Evolutionary conservation across 2,888 invertebrate genomes (phyloP), one percentile per base, ranked within the genome.

Genomic region (Drosophila pullipes): DNA sequence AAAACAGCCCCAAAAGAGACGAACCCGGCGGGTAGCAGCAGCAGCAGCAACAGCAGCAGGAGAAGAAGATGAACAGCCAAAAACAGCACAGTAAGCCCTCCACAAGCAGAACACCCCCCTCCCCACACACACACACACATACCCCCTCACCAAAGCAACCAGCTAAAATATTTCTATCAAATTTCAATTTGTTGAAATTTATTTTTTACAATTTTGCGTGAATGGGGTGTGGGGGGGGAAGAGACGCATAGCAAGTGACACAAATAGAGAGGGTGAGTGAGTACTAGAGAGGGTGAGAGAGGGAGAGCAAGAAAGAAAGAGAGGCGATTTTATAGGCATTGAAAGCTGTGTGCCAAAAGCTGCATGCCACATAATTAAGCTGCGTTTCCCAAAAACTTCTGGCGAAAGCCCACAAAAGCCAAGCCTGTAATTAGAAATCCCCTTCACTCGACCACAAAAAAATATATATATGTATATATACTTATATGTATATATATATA

Each of bases 181-280:
- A 89, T 89, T 85, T 88, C 89, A 85, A 88, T 85, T 88, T 85
- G 89, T 75, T 88, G 71, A 85, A 83, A 73, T 79, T 86, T 85
- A 75, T 81, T 81, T 81, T 78, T 81, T 78, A 81, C 78, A 78
- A 78, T 74, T 80, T 77, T 57, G 28, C 39, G 37, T 53, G 33
- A 76, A 68, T 65, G 65, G 41, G 55, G 60, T n/a, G n/a, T n/a
- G 60, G 30, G 50, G 35, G 57, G 50, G 35, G 39, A 58, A 49
- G 25, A 55, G 37, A 59, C 25, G 52, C 18, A 47, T 22, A 33
- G 59, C 49, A 49, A 66, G 52, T 47, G 54, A 44, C 37, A 62
- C 28, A 53, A 16, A 68, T 39, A 39, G 39, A 41, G 37, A 28
- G 28, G 1, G 3, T 30, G 49, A 39, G 3, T n/a, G 22, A 55